phyloP scores from a whole-genome alignment of 2,113 vertebrate genomes.

The Odocoileus hemionus region DNA sequence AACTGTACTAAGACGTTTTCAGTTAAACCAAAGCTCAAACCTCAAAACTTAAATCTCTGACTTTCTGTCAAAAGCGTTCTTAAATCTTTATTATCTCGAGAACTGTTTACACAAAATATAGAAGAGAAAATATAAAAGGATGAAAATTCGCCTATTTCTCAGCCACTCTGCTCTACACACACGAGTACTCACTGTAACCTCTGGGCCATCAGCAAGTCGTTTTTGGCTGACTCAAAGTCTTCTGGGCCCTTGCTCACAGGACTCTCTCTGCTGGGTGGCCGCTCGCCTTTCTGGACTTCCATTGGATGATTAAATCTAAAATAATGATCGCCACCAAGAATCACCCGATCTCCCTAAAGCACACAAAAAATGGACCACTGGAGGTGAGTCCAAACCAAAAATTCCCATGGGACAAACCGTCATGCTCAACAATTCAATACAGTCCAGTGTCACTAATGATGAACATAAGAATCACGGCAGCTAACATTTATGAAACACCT shows the following conservation, averaged over 20 bases:
- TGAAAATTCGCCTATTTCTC: not conserved
- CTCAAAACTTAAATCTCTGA: not conserved
- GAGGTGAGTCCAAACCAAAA: not conserved
- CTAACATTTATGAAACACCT: not conserved
- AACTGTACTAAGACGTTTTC: not conserved
- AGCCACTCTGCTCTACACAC: not conserved
- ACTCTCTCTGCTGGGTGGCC: constrained; percentile 74
- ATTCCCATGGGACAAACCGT: not conserved
- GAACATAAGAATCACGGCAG: not conserved
- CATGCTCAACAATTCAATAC: not conserved
- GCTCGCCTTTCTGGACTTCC: constrained; percentile 88
- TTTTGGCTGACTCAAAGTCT: constrained; percentile 97
- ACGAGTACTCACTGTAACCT: constrained; percentile 85
- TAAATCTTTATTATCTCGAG: not conserved
- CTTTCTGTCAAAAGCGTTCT: not conserved
- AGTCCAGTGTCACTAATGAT: not conserved
- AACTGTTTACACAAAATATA: not conserved
- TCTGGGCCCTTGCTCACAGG: constrained; percentile 83
- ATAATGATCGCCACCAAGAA: constrained; percentile 97
- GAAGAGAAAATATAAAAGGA: not conserved
- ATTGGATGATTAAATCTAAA: constrained; percentile 95
- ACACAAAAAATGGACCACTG: not conserved
- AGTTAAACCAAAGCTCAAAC: not conserved
- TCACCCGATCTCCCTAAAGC: constrained; percentile 91
- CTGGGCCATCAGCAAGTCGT: constrained; percentile 91